These are phyloP conservation scores for Hydropsyche betteni DNA, from an alignment of 2,888 invertebrate genomes.

Conservation along the genomic window DNA sequence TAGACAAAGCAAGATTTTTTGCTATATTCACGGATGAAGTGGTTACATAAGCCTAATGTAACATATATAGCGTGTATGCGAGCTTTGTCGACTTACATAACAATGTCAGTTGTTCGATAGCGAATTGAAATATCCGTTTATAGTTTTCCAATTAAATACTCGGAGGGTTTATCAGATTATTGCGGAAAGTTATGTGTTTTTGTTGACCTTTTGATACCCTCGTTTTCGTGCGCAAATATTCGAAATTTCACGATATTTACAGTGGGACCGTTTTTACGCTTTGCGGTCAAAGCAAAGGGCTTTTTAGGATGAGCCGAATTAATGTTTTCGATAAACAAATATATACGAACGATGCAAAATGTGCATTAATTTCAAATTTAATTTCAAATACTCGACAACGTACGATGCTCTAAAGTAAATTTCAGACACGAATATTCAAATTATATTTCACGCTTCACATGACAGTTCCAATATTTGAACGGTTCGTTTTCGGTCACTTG, in stretches of 20 bases:
- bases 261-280: constrained; percentile 10
- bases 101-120: not conserved
- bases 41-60: not conserved
- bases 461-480: too few species aligned
- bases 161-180: constrained; percentile 16
- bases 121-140: constrained; percentile 23
- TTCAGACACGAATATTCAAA: too few species aligned
- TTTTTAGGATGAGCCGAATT: not conserved
- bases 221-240: constrained; percentile 30
- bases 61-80: not conserved
- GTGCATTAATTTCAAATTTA: too few species aligned
- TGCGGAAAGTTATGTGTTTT: constrained; percentile 33
- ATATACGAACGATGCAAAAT: too few species aligned
- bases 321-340: not conserved
- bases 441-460: too few species aligned
- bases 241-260: constrained; percentile 36
- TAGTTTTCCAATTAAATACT: constrained; percentile 25
- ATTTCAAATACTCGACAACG: too few species aligned
- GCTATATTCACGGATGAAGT: too few species aligned
- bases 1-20: too few species aligned
- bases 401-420: too few species aligned
- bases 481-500: too few species aligned
- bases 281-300: not conserved
- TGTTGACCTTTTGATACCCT: constrained; percentile 34
- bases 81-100: not conserved